Evolutionary conservation across 1,140 invertebrate genomes (phyloP).

Genomic region (Drosophila punjabiensis): DNA sequence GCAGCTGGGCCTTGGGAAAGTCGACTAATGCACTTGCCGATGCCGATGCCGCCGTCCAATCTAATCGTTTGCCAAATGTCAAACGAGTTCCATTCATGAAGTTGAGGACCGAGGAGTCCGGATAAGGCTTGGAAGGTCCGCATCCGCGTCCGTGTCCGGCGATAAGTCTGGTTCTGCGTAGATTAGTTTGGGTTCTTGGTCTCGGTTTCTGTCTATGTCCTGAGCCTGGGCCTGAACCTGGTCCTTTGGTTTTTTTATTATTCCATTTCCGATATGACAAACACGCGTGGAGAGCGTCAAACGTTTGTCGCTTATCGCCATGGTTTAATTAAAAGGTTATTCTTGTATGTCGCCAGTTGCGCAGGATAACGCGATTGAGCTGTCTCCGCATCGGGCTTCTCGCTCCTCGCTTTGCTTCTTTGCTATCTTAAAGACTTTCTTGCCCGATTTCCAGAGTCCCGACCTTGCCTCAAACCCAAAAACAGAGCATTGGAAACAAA

Average conservation of each 20-base stretch:
- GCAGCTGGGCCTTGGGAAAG: conserved; percentile 61
- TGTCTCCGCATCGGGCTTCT: conserved; percentile 27
- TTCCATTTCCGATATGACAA: conserved; percentile 67
- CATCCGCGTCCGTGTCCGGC: conserved; percentile 21
- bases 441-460: conserved; percentile 5
- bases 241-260: conserved; percentile 6
- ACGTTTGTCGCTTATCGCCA: conserved; percentile 61
- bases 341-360: conserved; percentile 67
- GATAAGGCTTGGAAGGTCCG: conserved; percentile 10
- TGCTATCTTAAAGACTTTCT: conserved; percentile 77
- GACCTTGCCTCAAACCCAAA: conserved; percentile 39
- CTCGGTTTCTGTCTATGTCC: neutral
- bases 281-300: conserved; percentile 76
- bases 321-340: conserved; percentile 85
- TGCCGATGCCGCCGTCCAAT: conserved; percentile 45
- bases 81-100: conserved; percentile 69
- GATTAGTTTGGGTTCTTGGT: conserved; percentile 10
- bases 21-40: conserved; percentile 67
- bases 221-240: neutral
- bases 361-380: conserved; percentile 65
- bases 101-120: neutral
- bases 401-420: too few relatives aligned
- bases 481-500: conserved; percentile 1
- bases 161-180: conserved; percentile 31
- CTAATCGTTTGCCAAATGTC: conserved; percentile 79